These are phyloP conservation scores for Athene noctua DNA, from an alignment of 2,113 vertebrate species.

Conservation along the genomic window DNA sequence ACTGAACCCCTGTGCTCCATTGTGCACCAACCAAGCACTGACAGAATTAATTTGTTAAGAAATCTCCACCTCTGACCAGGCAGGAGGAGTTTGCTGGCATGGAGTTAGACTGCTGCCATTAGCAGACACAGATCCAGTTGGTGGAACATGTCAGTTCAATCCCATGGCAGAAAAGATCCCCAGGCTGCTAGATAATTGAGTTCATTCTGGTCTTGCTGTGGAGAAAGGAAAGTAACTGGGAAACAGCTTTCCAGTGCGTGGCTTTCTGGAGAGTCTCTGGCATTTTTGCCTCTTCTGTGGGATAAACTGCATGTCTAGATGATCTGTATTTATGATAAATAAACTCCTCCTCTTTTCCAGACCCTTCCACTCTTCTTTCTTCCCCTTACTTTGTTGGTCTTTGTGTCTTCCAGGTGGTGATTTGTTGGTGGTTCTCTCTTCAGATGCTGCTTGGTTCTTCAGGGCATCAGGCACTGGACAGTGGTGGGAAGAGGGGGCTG, in stretches of 20 bases:
- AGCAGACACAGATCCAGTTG: neutral
- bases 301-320: neutral
- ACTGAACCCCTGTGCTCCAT: neutral
- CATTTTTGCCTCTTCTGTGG: neutral
- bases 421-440: neutral
- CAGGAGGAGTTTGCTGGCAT: neutral
- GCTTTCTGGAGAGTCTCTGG: neutral
- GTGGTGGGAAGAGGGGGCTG: neutral
- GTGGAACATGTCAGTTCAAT: neutral
- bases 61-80: neutral
- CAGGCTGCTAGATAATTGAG: neutral
- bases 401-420: neutral
- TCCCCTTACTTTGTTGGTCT: neutral
- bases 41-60: neutral
- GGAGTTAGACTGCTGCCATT: neutral
- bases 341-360: slow-evolving; percentile 39
- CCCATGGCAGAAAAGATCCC: neutral
- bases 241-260: neutral
- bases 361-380: neutral
- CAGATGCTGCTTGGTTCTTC: neutral
- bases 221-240: neutral
- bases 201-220: neutral
- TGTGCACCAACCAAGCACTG: neutral
- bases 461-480: neutral
- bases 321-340: slow-evolving; percentile 43